These are phyloP conservation scores for Sinocyclocheilus grahami DNA, from an alignment of 2,113 vertebrate species.

Conservation along the genomic window DNA sequence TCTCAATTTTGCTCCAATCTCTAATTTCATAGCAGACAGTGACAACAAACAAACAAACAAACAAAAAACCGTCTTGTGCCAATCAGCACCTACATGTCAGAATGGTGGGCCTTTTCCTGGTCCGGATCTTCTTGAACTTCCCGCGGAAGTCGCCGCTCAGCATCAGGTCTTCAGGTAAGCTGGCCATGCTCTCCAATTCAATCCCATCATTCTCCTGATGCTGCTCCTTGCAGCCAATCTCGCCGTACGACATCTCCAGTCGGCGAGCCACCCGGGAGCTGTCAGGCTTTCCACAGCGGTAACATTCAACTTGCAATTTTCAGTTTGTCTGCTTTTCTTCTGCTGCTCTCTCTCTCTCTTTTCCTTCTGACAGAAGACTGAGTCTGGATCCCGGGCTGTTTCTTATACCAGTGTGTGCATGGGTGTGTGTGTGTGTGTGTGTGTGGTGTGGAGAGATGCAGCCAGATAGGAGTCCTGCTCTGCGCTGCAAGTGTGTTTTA, in stretches of 20 bases:
- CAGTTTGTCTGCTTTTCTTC: not conserved
- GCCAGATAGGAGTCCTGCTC: slow-evolving; percentile 15
- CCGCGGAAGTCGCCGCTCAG: slow-evolving; percentile 78
- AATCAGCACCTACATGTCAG: slow-evolving; percentile 86
- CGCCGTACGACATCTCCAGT: slow-evolving; percentile 81
- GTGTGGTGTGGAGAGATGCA: slow-evolving; percentile 50
- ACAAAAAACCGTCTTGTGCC: not conserved
- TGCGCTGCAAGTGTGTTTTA: slow-evolving; percentile 67
- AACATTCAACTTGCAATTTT: slow-evolving; percentile 60
- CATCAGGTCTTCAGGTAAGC: slow-evolving; percentile 68
- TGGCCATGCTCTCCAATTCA: slow-evolving; percentile 71
- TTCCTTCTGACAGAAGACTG: not conserved
- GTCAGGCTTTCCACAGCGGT: slow-evolving; percentile 64
- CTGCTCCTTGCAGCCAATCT: slow-evolving; percentile 72
- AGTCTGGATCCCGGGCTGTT: slow-evolving; percentile 36
- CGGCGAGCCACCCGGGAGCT: slow-evolving; percentile 59
- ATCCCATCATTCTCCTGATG: slow-evolving; percentile 75
- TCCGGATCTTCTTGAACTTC: slow-evolving; percentile 83
- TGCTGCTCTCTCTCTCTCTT: not conserved
- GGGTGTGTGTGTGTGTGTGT: slow-evolving; percentile 34
- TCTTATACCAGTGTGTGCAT: slow-evolving; percentile 10
- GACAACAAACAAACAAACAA: not conserved
- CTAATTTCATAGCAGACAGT: not conserved
- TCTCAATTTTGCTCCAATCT: not conserved
- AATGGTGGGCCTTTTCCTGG: slow-evolving; percentile 90